Evolutionary conservation across 2,888 invertebrate genomes (phyloP).

Genomic region (Leucoma salicis): DNA sequence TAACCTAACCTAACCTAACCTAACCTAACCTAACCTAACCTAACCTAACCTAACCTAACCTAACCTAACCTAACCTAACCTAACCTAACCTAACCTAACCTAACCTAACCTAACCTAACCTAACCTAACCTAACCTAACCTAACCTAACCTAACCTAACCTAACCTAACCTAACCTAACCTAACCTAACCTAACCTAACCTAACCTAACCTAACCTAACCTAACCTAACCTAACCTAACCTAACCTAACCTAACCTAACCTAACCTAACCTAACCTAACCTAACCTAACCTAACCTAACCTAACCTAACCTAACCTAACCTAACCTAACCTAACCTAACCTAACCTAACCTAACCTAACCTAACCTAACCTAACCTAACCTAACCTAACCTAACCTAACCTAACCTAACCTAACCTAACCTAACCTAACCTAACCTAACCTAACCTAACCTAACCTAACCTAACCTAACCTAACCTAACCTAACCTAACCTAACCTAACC

Average conservation of each 20-base stretch:
- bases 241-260: conserved; percentile 5
- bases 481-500: conserved; percentile 5
- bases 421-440: conserved; percentile 4
- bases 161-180: conserved; percentile 5
- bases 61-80: conserved; percentile 7
- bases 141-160: conserved; percentile 5
- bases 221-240: conserved; percentile 5
- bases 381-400: conserved; percentile 5
- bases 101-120: conserved; percentile 5
- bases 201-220: conserved; percentile 5
- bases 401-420: conserved; percentile 5
- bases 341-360: conserved; percentile 5
- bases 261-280: conserved; percentile 5
- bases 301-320: conserved; percentile 5
- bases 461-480: conserved; percentile 5
- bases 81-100: conserved; percentile 5
- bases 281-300: conserved; percentile 5
- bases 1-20: not conserved
- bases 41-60: not conserved
- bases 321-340: conserved; percentile 5
- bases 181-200: conserved; percentile 5
- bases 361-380: conserved; percentile 5
- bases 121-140: conserved; percentile 5
- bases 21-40: not conserved
- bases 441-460: conserved; percentile 5